Base-by-base conservation (phyloP, 1,140 invertebrate genomes). In the Drosophila sucinea region DNA sequence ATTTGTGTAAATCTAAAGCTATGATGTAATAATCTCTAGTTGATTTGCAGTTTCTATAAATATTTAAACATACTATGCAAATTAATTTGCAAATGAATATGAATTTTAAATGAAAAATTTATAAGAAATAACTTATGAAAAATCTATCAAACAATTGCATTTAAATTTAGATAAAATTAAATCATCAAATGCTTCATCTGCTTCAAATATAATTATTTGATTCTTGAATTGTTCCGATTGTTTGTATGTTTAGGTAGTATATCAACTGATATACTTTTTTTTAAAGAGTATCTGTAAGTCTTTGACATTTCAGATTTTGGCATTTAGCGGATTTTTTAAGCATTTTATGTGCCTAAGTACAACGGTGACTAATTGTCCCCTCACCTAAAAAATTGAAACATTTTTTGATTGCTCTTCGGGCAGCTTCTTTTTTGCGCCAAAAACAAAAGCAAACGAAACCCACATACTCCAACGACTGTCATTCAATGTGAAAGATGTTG, bases 361-460 rank as follows among this genome's bases (percentile, higher is more conserved):
- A 82, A 79, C 83, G 82, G 60, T 86, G 83, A 86, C 82, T 86
- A 86, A 87, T 83, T 87, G 76, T 83, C 32, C 44, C 47, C 44
- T 58, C 8, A 40, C 30, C n/a, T 17, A 38, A 47, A 44, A 58
- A 54, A 66, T 23, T 51, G 44, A 44, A 38, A 58, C 51, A 60
- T 55, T 67, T 56, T 51, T 33, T 47, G 67, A 57, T 47, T 47
- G 6, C 58, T 68, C 44, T 64, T 47, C 70, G 63, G 58, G 51
- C 47, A 54, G 58, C 63, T 70, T 63, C 38, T 68, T 54, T 60
- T 67, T 72, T 61, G 27, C n/a, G 40, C 35, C 38, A 51, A 60
- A 62, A 44, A 44, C 27, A 44, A 44, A 17, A 44, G 17, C 4
- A 23, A 44, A 51, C 27, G 44, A 51, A 51, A 51, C 44, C 44